Evolutionary conservation across 2,113 vertebrate genomes (phyloP).

Genomic region (Dinomys branickii): DNA sequence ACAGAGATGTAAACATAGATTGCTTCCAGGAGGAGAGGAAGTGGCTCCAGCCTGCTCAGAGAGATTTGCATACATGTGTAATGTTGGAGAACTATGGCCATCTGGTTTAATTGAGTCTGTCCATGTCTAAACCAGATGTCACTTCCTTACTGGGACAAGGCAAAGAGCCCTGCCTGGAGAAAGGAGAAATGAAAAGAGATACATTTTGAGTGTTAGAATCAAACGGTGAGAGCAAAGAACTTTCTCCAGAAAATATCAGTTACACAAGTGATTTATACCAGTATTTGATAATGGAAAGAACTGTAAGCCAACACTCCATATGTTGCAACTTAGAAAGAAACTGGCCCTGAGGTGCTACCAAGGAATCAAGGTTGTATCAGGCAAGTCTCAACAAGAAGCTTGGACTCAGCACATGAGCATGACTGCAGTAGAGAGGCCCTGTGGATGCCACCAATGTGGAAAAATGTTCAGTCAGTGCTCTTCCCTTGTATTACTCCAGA

Average conservation of each 20-base stretch:
- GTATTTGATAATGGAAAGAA: constrained; percentile 49
- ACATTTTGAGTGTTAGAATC: constrained; percentile 58
- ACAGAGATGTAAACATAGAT: constrained; percentile 76
- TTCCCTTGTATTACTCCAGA: too few relatives aligned
- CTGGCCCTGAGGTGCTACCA: constrained; percentile 26
- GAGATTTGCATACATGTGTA: constrained; percentile 72
- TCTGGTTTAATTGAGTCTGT: constrained; percentile 68
- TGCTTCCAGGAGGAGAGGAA: constrained; percentile 79
- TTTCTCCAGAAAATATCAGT: constrained; percentile 32
- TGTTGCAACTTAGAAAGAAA: constrained; percentile 7
- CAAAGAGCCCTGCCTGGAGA: constrained; percentile 62
- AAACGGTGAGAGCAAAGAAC: neutral
- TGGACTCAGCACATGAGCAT: too few relatives aligned
- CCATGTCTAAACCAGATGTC: constrained; percentile 68
- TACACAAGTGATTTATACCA: constrained; percentile 9
- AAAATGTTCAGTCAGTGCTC: too few relatives aligned
- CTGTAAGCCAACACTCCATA: neutral
- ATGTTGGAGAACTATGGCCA: constrained; percentile 79
- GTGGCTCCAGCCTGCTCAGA: constrained; percentile 72
- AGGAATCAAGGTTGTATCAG: constrained; percentile 11
- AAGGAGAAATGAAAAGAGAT: neutral
- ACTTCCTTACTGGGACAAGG: constrained; percentile 72
- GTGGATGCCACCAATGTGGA: too few relatives aligned
- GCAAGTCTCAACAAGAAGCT: too few relatives aligned
- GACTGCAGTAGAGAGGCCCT: too few relatives aligned